These are phyloP conservation scores for Achlya flavicornis DNA, from an alignment of 2,888 invertebrate genomes.

Conservation along the genomic window DNA sequence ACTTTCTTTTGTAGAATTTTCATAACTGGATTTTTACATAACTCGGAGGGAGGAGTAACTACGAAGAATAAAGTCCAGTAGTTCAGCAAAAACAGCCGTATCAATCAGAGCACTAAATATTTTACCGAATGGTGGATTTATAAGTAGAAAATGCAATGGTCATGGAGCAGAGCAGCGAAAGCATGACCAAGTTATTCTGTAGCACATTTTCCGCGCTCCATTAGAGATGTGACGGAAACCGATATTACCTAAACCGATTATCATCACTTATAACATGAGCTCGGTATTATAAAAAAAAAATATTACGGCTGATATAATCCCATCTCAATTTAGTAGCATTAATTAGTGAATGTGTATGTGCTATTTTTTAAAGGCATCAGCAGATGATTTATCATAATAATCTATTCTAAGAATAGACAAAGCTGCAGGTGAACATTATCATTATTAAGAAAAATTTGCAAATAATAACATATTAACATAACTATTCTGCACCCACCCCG, in stretches of 20 bases:
- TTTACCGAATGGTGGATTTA: conserved; percentile 25
- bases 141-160: conserved; percentile 25
- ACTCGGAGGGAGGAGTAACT: not conserved
- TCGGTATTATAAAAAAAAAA: not conserved
- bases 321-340: too few relatives aligned
- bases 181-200: conserved; percentile 58
- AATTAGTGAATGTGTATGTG: too few relatives aligned
- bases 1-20: too few relatives aligned
- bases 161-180: conserved; percentile 47
- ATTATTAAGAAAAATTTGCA: not conserved
- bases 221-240: conserved; percentile 42
- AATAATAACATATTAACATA: not conserved
- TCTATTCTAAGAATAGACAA: not conserved
- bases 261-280: not conserved
- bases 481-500: not conserved
- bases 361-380: not conserved
- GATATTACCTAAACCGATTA: conserved; percentile 7
- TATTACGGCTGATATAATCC: not conserved
- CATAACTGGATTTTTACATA: not conserved
- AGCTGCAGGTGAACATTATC: not conserved
- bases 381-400: not conserved
- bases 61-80: not conserved
- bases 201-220: conserved; percentile 58
- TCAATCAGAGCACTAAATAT: conserved; percentile 14
- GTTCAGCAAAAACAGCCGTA: conserved; percentile 3